Evolutionary conservation across 2,797 vertebrate species (phyloP), one percentile per base, ranked within the genome.

Genomic region (Jordanella pulchra): DNA sequence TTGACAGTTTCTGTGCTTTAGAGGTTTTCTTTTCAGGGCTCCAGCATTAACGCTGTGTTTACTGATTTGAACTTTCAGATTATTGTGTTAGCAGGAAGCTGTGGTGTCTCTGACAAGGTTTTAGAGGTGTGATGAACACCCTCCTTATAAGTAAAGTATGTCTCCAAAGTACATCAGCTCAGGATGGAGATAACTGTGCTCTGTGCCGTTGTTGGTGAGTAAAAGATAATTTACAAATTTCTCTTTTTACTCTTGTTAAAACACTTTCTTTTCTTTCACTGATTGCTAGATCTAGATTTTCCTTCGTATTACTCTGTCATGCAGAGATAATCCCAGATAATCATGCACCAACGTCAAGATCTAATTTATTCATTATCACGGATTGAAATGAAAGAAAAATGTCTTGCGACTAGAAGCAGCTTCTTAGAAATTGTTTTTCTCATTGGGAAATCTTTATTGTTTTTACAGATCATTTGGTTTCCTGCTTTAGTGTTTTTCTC

Each of bases 181-280:
- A 75, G n/a, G 69, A 89, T 89, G 87, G 81, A 61, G n/a, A 25
- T 82, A 21, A 13, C 66, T 12, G 42, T 73, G 5, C 30, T 86
- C 28, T 86, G 79, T 0, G 1, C 77, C 0, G 67, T 82, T 3
- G 13, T 80, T 1, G 85, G 87, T 89, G 76, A 85, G 87, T 73
- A 21, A 47, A 48, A 51, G 35, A n/a, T 2, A 0, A 10, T 28
- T 27, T 1, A 47, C 47, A 48, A 25, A 51, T 6, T 5, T n/a
- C 25, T 25, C 11, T 55, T 25, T 15, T 3, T 11, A 11, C 39
- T 44, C 11, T 25, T 39, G n/a, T 60, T 35, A 32, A 11, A 3
- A 4, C 21, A 18, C 18, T 10, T 2, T n/a, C 58, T 61, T 39
- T 11, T 39, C 4, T 4, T 42, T n/a, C 1, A 61, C 13, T 23